Conservation (phyloP, 2,888 invertebrate genomes). For the Lithodes maja region DNA sequence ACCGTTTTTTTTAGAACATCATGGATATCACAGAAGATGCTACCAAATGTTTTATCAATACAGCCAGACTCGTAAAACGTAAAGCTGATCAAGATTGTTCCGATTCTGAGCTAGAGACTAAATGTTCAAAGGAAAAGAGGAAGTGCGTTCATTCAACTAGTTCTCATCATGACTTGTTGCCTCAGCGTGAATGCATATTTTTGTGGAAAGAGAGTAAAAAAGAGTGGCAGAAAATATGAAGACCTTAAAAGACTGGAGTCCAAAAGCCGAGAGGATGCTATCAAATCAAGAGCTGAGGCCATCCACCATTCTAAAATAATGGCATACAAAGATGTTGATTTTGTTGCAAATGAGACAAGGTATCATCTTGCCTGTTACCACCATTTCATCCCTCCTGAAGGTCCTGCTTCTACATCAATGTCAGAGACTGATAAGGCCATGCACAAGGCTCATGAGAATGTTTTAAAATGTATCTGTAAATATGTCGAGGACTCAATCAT, state of each 20-base stretch:
- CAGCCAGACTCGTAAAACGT: constrained; percentile 19
- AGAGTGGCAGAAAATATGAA: constrained; percentile 33
- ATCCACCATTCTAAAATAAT: constrained; percentile 6
- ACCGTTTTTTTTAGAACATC: constrained; percentile 20
- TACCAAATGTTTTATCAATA: constrained; percentile 14
- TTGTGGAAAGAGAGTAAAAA: constrained; percentile 34
- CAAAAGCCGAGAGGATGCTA: constrained; percentile 32
- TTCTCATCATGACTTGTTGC: constrained; percentile 31
- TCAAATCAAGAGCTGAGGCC: constrained; percentile 19
- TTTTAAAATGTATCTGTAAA: constrained; percentile 24
- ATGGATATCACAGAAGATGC: constrained; percentile 14
- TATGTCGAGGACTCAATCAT: constrained; percentile 39
- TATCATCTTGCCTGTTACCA: constrained; percentile 41
- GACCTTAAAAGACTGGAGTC: constrained; percentile 34
- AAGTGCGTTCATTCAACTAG: constrained; percentile 21
- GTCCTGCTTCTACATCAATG: constrained; percentile 23
- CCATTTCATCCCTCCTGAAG: constrained; percentile 23
- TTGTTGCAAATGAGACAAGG: constrained; percentile 20
- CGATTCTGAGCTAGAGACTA: constrained; percentile 21
- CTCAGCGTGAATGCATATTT: constrained; percentile 25
- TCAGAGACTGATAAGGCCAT: neutral
- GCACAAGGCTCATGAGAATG: constrained; percentile 22
- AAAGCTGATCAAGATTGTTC: constrained; percentile 17
- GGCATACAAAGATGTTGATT: constrained; percentile 25
- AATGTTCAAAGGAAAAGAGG: constrained; percentile 27